Evolutionary conservation across 2,888 invertebrate species (phyloP).

Genomic region (Peribatodes rhomboidaria): DNA sequence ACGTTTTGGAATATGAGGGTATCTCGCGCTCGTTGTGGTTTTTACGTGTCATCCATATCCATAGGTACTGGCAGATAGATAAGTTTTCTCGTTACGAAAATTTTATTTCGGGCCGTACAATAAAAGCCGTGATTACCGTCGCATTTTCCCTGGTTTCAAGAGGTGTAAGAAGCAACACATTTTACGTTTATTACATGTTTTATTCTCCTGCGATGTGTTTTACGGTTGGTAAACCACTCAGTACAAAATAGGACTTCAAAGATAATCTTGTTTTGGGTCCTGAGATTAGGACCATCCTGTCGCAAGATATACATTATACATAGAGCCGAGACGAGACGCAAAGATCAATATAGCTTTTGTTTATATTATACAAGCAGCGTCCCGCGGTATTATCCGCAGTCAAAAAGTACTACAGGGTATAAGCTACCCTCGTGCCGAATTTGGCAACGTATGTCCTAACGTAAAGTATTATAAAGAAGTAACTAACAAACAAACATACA

Average conservation of each 20-base stretch:
- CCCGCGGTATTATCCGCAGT: too few species aligned
- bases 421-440: too few species aligned
- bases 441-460: too few species aligned
- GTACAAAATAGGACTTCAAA: slow-evolving; percentile 18
- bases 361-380: too few species aligned
- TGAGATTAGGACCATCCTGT: slow-evolving; percentile 24
- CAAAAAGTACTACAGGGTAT: too few species aligned
- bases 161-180: slow-evolving; percentile 29
- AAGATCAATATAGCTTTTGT: too few species aligned
- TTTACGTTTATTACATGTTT: slow-evolving; percentile 37
- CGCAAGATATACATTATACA: slow-evolving; percentile 5
- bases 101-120: slow-evolving; percentile 38
- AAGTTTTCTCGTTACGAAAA: slow-evolving; percentile 35
- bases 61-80: slow-evolving; percentile 27
- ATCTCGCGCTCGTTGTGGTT: slow-evolving; percentile 11
- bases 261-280: slow-evolving; percentile 32
- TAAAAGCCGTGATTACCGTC: slow-evolving; percentile 39
- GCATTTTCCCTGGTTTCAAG: slow-evolving; percentile 21
- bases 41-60: slow-evolving; percentile 29
- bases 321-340: not conserved
- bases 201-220: slow-evolving; percentile 30
- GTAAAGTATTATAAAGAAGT: too few species aligned
- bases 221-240: slow-evolving; percentile 21
- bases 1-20: slow-evolving; percentile 11
- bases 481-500: too few species aligned